Conservation (phyloP, 2,113 vertebrate species). For the Hyperopisus bebe region DNA sequence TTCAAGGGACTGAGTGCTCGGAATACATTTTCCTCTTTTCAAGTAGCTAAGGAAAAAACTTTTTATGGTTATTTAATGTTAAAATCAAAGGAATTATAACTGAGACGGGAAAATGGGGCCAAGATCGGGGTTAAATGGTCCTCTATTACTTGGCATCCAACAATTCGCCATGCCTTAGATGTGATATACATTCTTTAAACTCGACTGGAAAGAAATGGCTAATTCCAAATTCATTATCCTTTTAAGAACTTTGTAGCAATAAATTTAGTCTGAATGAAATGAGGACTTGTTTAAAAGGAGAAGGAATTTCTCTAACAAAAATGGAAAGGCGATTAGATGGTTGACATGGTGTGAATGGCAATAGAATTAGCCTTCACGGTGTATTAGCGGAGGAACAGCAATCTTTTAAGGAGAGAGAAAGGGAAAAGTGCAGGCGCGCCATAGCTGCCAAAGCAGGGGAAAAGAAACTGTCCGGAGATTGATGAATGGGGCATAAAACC, state of each 20-base stretch:
- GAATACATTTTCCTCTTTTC: not conserved
- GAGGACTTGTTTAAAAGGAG: slow-evolving; percentile 71
- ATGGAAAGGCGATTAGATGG: slow-evolving; percentile 72
- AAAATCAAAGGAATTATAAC: slow-evolving; percentile 31
- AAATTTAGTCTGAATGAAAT: slow-evolving; percentile 69
- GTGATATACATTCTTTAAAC: slow-evolving; percentile 67
- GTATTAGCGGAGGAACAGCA: slow-evolving; percentile 74
- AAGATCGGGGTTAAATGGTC: slow-evolving; percentile 69
- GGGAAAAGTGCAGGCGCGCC: slow-evolving; percentile 48
- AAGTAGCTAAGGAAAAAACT: not conserved
- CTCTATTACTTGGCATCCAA: slow-evolving; percentile 59
- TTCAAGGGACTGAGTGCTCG: not conserved
- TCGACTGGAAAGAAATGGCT: slow-evolving; percentile 73
- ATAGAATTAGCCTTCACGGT: slow-evolving; percentile 77
- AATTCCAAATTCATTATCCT: slow-evolving; percentile 90
- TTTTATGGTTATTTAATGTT: slow-evolving; percentile 17
- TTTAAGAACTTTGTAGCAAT: slow-evolving; percentile 73
- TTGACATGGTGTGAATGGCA: slow-evolving; percentile 77
- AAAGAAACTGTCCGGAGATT: slow-evolving; percentile 53
- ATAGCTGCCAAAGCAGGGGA: slow-evolving; percentile 52
- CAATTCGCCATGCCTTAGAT: slow-evolving; percentile 79
- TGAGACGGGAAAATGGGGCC: slow-evolving; percentile 49
- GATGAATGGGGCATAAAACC: slow-evolving; percentile 63
- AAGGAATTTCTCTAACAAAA: slow-evolving; percentile 76
- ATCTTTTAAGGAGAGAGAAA: slow-evolving; percentile 55